phyloP scores from a whole-genome alignment of 2,113 vertebrate genomes.

The Bostrychus sinensis region DNA sequence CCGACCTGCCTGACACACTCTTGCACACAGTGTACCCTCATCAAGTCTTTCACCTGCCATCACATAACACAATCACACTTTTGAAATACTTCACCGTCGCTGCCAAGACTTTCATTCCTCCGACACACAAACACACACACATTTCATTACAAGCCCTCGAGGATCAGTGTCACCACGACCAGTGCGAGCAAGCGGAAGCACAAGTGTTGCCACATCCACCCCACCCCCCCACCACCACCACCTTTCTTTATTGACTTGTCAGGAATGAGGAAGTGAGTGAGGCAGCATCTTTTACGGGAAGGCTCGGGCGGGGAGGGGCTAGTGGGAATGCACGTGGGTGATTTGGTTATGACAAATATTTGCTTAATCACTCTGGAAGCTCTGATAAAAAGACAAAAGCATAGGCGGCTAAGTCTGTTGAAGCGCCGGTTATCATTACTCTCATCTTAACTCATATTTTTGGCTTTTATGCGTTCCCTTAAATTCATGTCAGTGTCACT shows the following conservation, averaged over 20 bases:
- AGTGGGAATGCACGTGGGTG: slow-evolving; percentile 60
- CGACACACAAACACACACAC: no score
- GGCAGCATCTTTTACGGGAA: slow-evolving; percentile 75
- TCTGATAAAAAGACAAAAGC: slow-evolving; percentile 41
- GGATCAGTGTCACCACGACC: slow-evolving; percentile 3
- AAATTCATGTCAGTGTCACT: slow-evolving; percentile 23
- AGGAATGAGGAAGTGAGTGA: slow-evolving; percentile 77
- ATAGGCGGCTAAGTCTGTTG: slow-evolving; percentile 61
- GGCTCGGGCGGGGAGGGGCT: slow-evolving; percentile 54
- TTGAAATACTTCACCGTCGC: no score
- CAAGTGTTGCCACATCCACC: slow-evolving; percentile 69
- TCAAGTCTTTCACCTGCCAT: neutral
- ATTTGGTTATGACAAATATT: slow-evolving; percentile 70
- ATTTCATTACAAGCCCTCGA: no score
- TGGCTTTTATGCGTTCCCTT: no score
- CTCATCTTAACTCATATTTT: no score
- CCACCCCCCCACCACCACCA: no score
- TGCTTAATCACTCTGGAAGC: slow-evolving; percentile 57
- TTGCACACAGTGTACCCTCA: neutral
- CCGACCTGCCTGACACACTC: no score
- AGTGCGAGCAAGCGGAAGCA: slow-evolving; percentile 49
- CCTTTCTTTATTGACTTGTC: slow-evolving; percentile 64
- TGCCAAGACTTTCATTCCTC: no score
- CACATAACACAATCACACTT: neutral
- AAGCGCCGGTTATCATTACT: slow-evolving; percentile 33